These are phyloP conservation scores for Callipepla californica DNA, from an alignment of 2,113 vertebrate species.

Conservation along the genomic window DNA sequence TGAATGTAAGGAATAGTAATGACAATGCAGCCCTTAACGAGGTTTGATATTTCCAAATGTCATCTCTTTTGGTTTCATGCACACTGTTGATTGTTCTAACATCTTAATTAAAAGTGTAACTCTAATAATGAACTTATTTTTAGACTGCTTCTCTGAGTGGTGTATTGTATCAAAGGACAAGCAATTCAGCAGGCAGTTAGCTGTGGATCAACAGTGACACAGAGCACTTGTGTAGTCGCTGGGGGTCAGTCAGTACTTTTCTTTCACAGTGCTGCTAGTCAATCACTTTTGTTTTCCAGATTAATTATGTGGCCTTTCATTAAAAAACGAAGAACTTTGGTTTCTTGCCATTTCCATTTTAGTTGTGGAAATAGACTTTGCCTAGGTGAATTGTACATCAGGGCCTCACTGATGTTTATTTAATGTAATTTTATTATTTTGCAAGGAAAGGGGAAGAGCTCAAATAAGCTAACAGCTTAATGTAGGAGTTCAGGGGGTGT, in stretches of 20 bases:
- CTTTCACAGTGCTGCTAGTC: slow-evolving; percentile 61
- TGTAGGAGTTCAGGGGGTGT: rapidly evolving
- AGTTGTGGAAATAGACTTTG: slow-evolving; percentile 9
- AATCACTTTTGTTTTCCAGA: slow-evolving; percentile 66
- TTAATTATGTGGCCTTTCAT: slow-evolving; percentile 66
- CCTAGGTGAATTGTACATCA: slow-evolving; percentile 3
- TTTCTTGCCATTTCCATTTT: slow-evolving; percentile 64
- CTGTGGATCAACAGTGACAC: slow-evolving; percentile 61
- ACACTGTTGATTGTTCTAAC: slow-evolving; percentile 20
- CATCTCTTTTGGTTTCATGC: slow-evolving; percentile 8
- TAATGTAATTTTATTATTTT: not conserved
- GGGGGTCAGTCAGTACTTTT: slow-evolving; percentile 58
- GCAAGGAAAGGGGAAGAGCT: not conserved
- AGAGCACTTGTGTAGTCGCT: slow-evolving; percentile 60
- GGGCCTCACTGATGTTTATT: not conserved
- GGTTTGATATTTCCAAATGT: slow-evolving; percentile 59
- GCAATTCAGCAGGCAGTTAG: slow-evolving; percentile 68
- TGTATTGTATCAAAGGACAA: slow-evolving; percentile 64
- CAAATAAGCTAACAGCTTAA: not conserved
- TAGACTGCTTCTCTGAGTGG: slow-evolving; percentile 10
- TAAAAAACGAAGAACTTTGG: slow-evolving; percentile 12
- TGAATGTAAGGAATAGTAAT: not conserved
- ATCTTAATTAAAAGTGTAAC: slow-evolving; percentile 69
- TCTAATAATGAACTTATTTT: slow-evolving; percentile 71
- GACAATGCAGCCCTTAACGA: not conserved